Conservation (phyloP, 1,140 invertebrate genomes). For the Trinorchestia longiramus region DNA sequence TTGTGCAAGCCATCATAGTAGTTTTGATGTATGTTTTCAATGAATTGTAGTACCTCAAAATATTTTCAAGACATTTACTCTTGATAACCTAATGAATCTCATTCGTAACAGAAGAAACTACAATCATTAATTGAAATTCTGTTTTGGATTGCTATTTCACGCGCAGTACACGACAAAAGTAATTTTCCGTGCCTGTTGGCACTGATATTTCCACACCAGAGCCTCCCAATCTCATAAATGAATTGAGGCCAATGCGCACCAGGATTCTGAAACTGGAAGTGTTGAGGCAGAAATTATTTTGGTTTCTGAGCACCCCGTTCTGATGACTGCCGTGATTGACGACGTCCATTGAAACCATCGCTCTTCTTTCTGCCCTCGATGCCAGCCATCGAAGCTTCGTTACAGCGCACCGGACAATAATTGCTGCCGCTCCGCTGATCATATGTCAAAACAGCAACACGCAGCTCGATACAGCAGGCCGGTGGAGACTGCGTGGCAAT, state of each 20-base stretch:
- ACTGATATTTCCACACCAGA: neutral
- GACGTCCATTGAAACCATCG: constrained; percentile 8
- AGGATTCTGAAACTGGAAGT: neutral
- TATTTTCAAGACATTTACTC: too few species aligned
- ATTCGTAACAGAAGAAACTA: neutral
- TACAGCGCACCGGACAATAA: constrained; percentile 19
- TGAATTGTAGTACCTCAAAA: too few species aligned
- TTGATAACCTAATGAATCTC: too few species aligned
- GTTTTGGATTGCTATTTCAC: neutral
- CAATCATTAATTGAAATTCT: neutral
- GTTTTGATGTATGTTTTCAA: too few species aligned
- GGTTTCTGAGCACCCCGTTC: neutral
- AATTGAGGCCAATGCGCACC: neutral
- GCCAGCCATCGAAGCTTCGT: constrained; percentile 21
- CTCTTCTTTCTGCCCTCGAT: neutral
- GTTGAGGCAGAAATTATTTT: neutral
- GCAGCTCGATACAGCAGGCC: neutral
- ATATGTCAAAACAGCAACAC: neutral
- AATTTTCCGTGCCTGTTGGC: neutral
- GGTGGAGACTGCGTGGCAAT: neutral
- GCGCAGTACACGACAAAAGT: neutral
- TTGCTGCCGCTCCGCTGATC: constrained; percentile 26
- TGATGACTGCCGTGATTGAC: constrained; percentile 31
- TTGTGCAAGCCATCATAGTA: too few species aligned
- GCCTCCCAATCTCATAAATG: neutral